Evolutionary conservation across 92 coral and sea anemone genomes (phyloP).

Genomic region (Heliopora coerulea): DNA sequence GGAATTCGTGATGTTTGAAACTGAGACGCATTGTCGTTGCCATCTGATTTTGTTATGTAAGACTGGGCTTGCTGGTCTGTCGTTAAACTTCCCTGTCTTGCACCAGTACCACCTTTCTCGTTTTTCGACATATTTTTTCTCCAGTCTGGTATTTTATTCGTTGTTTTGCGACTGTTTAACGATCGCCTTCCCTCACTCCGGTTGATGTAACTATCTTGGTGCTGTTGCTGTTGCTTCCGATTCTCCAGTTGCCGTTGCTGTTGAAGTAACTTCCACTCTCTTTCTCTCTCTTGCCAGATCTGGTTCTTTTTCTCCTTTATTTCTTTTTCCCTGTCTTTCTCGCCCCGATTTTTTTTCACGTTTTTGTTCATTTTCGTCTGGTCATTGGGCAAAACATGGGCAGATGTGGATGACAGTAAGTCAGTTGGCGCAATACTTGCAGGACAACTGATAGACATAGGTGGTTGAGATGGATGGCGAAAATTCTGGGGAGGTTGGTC

Average conservation of each 20-base stretch:
- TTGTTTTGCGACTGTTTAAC: conserved; percentile 60
- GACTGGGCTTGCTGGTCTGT: conserved; percentile 36
- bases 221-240: conserved; percentile 90
- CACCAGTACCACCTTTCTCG: conserved; percentile 8
- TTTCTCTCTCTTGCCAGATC: conserved; percentile 90
- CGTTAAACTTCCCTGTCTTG: conserved; percentile 20
- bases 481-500: neutral
- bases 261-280: conserved; percentile 97
- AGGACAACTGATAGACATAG: conserved; percentile 17
- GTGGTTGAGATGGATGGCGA: conserved; percentile 13
- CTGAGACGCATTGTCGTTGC: conserved; percentile 35
- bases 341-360: conserved; percentile 51
- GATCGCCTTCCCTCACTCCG: conserved; percentile 6
- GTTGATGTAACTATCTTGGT: conserved; percentile 55
- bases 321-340: conserved; percentile 88
- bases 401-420: conserved; percentile 30
- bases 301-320: conserved; percentile 70
- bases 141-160: conserved; percentile 67
- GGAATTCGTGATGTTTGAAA: conserved; percentile 49
- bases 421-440: conserved; percentile 35
- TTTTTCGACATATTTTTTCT: conserved; percentile 56
- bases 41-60: neutral
- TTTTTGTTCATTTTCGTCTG: neutral
- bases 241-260: conserved; percentile 90
- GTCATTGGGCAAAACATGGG: conserved; percentile 24